Percentiles rank a stretch among this genome's conserved stretches.
These are phyloP conservation scores for Pocillopora meandrina DNA, from an alignment of 92 coral and sea anemone genomes.

Conservation along the genomic window DNA sequence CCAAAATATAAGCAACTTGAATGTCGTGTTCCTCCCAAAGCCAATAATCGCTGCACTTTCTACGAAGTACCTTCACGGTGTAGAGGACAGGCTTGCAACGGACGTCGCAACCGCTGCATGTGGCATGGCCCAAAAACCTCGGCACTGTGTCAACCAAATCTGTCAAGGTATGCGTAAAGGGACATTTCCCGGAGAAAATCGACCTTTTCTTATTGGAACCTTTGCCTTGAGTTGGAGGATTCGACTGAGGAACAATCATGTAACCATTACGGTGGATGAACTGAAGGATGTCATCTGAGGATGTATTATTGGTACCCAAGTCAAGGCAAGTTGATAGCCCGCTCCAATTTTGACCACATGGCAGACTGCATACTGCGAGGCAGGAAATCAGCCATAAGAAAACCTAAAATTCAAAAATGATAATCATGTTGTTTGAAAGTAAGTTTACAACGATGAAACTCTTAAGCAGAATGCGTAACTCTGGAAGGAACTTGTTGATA, in stretches of 20 bases:
- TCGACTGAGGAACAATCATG: slow-evolving; percentile 23
- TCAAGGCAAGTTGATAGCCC: slow-evolving; percentile 12
- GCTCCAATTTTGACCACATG: slow-evolving; percentile 10
- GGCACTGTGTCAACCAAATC: slow-evolving; percentile 26
- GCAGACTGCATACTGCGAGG: background rate
- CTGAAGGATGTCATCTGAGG: slow-evolving; percentile 17
- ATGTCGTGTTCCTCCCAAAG: slow-evolving; percentile 24
- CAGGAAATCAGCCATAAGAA: background rate
- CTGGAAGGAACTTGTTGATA: no score
- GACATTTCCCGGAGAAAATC: slow-evolving; percentile 6
- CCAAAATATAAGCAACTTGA: slow-evolving; percentile 17
- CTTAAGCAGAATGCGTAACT: no score
- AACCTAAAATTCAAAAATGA: background rate
- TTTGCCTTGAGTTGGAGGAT: background rate
- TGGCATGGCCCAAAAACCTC: slow-evolving; percentile 18
- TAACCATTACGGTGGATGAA: slow-evolving; percentile 8
- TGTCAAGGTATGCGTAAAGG: background rate
- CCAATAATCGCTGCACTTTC: slow-evolving; percentile 17
- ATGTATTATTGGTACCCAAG: background rate
- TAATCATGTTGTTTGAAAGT: no score
- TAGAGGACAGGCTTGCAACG: slow-evolving; percentile 29
- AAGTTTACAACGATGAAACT: no score
- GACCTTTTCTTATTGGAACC: background rate
- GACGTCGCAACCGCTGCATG: slow-evolving; percentile 22
- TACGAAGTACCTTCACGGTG: slow-evolving; percentile 22